Conservation (phyloP, 2,797 vertebrate species). For the Gymnocypris eckloni region DNA sequence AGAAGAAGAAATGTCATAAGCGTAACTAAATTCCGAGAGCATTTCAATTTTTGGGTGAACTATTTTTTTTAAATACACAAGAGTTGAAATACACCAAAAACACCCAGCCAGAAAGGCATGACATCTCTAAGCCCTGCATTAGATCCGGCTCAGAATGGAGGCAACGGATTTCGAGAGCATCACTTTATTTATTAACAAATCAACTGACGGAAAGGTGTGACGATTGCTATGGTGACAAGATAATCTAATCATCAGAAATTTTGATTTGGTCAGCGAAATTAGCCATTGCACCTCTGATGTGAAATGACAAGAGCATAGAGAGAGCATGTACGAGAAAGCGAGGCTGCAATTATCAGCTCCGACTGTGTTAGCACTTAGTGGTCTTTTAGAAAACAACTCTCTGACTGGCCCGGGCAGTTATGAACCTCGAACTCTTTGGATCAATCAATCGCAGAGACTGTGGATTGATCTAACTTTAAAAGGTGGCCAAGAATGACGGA, state of each 20-base stretch:
- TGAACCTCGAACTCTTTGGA: conserved; percentile 43
- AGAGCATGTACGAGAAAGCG: conserved; percentile 5
- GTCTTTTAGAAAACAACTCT: conserved; percentile 43
- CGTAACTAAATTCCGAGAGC: not conserved
- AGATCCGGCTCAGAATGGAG: conserved; percentile 42
- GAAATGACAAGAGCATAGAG: conserved; percentile 69
- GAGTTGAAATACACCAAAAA: not conserved
- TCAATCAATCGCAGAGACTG: conserved; percentile 50
- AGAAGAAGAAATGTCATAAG: not conserved
- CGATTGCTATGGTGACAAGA: conserved; percentile 76
- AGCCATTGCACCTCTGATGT: conserved; percentile 77
- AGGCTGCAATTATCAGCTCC: conserved; percentile 25
- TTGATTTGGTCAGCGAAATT: conserved; percentile 77
- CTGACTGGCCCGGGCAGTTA: conserved; percentile 31
- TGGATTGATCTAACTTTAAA: conserved; percentile 55
- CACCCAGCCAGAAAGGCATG: not conserved
- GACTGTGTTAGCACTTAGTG: conserved; percentile 22
- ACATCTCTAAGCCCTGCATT: conserved; percentile 1
- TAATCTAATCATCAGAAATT: conserved; percentile 83
- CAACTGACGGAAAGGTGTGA: conserved; percentile 65
- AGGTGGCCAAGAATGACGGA: conserved; percentile 32
- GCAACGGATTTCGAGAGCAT: conserved; percentile 64
- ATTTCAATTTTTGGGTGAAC: not conserved
- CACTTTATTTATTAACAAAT: conserved; percentile 82
- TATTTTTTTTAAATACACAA: too few relatives aligned